Evolutionary conservation across 2,113 vertebrate species (phyloP).

Genomic region (Nothoprocta pentlandii): DNA sequence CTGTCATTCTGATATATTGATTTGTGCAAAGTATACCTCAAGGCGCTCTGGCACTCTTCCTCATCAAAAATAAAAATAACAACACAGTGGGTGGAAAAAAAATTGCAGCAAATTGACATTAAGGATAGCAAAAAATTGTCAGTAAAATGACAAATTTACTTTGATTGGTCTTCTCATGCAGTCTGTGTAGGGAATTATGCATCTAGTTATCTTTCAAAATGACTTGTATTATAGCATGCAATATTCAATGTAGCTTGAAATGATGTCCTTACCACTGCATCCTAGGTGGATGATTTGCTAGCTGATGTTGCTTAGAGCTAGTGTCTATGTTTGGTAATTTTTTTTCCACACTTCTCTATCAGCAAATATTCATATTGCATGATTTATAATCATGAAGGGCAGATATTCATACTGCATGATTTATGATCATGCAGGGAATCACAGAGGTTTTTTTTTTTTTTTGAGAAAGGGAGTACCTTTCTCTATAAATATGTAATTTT

Average conservation of each 20-base stretch:
- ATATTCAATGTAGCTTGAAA: slow-evolving; percentile 72
- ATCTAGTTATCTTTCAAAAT: slow-evolving; percentile 77
- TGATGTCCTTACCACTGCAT: slow-evolving; percentile 49
- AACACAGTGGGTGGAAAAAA: slow-evolving; percentile 12
- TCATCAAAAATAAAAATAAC: slow-evolving; percentile 33
- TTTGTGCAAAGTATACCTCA: slow-evolving; percentile 30
- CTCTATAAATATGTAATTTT: not conserved
- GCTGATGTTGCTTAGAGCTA: slow-evolving; percentile 62
- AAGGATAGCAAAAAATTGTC: slow-evolving; percentile 33
- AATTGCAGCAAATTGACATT: slow-evolving; percentile 47
- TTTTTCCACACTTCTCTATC: slow-evolving; percentile 45
- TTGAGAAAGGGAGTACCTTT: not conserved
- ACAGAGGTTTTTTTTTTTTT: not conserved
- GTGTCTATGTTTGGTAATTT: slow-evolving; percentile 42
- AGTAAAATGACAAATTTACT: slow-evolving; percentile 55
- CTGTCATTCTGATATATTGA: slow-evolving; percentile 7
- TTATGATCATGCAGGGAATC: slow-evolving; percentile 3
- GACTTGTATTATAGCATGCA: slow-evolving; percentile 52
- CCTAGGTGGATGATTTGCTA: slow-evolving; percentile 62
- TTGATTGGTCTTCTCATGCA: slow-evolving; percentile 57
- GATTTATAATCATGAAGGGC: slow-evolving; percentile 35
- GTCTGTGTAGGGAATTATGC: slow-evolving; percentile 62
- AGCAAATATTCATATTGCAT: not conserved
- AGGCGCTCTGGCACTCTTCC: not conserved
- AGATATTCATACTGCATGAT: slow-evolving; percentile 1